Percentiles rank a stretch among this genome's conserved stretches.
These are phyloP conservation scores for Conistra vaccinii DNA, from an alignment of 2,888 invertebrate genomes.

Conservation along the genomic window DNA sequence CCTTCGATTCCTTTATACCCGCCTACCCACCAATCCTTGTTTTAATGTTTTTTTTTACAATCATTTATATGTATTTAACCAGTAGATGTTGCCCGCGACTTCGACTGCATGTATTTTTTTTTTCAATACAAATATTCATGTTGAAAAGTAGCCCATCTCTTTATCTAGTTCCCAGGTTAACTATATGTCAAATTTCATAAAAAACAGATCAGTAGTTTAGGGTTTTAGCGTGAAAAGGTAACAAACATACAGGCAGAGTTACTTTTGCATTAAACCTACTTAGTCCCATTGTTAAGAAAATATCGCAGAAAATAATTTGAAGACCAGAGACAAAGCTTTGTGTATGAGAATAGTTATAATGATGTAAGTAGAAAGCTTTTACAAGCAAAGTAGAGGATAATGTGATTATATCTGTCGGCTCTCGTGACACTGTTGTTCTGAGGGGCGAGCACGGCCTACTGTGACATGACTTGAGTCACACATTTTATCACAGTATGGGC, in stretches of 20 bases:
- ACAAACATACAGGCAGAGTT: neutral
- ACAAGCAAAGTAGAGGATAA: constrained; percentile 18
- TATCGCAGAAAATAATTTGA: neutral
- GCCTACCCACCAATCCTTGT: neutral
- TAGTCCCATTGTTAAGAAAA: neutral
- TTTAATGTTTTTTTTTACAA: neutral
- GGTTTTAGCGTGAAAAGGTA: neutral
- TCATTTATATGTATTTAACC: neutral
- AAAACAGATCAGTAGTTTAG: neutral
- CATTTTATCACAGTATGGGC: too few species aligned
- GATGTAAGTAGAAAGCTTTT: constrained; percentile 33
- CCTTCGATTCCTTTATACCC: neutral
- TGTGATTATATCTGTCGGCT: constrained; percentile 26
- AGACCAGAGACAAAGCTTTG: constrained; percentile 24
- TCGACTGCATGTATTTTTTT: neutral
- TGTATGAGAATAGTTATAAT: constrained; percentile 28
- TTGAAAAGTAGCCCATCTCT: neutral
- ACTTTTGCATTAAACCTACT: neutral
- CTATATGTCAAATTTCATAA: too few species aligned
- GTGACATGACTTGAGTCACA: too few species aligned
- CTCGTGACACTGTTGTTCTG: constrained; percentile 2
- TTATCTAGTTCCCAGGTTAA: neutral
- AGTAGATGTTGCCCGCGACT: neutral
- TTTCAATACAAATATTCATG: neutral
- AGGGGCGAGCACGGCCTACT: too few species aligned